Base-by-base conservation (phyloP, 2,113 vertebrate genomes). In the Odontesthes bonariensis region DNA sequence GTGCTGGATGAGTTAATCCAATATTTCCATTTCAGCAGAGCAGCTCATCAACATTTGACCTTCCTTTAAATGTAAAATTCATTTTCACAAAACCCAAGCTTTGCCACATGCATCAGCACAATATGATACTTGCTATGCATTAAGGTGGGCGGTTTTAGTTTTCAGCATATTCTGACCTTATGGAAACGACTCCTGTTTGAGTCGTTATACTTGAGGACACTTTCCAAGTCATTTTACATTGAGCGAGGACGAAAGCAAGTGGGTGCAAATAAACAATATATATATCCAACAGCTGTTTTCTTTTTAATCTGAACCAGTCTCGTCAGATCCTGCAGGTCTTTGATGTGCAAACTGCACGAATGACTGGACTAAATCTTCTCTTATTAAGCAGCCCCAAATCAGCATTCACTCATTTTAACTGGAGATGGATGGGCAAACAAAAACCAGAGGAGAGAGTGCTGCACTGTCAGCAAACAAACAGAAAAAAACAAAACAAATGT, bases 281-380 rank as follows among this genome's bases (percentile, higher is more conserved):
- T 27, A 27, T 3, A 27, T 90, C 92, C 88, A 95, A 95, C 96
- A 97, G 95, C 95, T 97, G 96, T 95, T 96, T 94, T 88, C 90
- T 92, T 94, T 95, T 97, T 96, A 96, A 96, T 96, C 95, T 96
- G 91, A 53, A 90, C 91, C 93, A 91, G 89, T 95, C 94, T 91
- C 35, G 88, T 95, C 94, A 95, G 95, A 96, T 96, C 94, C 95
- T 93, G 92, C 93, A 69, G 91, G 85, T 93, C 95, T 96, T 96
- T 96, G 94, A 96, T 96, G 93, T 93, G 92, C 93, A 92, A 94
- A 95, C 95, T 94, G 92, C 94, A 95, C 93, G 94, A 96, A 93
- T 91, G 94, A 94, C 95, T 96, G 96, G 95, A 94, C 96, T 96
- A 96, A 95, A 96, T 96, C 94, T 95, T 95, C 91, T 93, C 91